Evolutionary conservation across 2,888 invertebrate species (phyloP).

Genomic region (Agrotis ipsilon): DNA sequence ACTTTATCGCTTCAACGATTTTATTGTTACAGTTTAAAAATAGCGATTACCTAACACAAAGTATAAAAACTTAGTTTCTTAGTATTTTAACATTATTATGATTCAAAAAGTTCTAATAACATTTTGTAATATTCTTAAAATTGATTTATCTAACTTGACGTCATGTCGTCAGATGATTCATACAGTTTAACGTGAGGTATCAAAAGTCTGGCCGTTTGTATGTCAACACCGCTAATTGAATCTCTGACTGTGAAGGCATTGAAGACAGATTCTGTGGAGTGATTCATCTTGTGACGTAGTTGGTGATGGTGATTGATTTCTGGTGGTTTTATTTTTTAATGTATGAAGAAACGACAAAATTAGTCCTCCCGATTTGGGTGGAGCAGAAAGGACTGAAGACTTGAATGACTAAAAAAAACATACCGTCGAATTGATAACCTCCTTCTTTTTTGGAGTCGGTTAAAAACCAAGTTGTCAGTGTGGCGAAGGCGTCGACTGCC

Average conservation of each 20-base stretch:
- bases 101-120: constrained; percentile 6
- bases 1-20: constrained; percentile 37
- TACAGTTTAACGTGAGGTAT: neutral
- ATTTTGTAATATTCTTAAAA: constrained; percentile 18
- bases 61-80: neutral
- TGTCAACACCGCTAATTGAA: constrained; percentile 24
- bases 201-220: neutral
- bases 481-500: no score
- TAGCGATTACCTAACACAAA: constrained; percentile 27
- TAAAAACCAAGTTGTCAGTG: no score
- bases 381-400: no score
- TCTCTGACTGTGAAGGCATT: constrained; percentile 3
- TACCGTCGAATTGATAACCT: no score
- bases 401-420: no score
- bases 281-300: constrained; percentile 30
- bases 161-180: constrained; percentile 29
- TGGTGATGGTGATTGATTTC: neutral
- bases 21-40: constrained; percentile 31
- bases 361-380: no score
- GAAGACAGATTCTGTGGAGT: neutral
- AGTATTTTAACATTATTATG: constrained; percentile 5
- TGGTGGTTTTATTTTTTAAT: no score
- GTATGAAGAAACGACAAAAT: no score
- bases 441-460: no score
- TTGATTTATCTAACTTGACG: constrained; percentile 3